Evolutionary conservation across 1,140 invertebrate species (phyloP).

Genomic region (Drosophila sechellia): DNA sequence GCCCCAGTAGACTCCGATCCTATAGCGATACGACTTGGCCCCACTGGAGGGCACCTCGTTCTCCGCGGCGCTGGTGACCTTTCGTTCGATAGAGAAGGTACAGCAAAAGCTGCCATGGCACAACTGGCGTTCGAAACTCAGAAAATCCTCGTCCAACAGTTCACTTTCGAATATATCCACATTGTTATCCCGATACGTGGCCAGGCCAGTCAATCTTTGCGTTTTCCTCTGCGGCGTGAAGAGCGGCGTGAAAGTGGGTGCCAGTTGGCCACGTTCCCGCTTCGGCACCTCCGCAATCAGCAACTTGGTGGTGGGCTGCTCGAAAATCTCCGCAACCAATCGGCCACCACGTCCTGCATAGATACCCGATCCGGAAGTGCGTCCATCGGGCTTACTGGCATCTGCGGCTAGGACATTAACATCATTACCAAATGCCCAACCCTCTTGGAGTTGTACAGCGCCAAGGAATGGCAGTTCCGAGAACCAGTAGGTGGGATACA

Average conservation of each 20-base stretch:
- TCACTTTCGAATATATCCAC: constrained; percentile 62
- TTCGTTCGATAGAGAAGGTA: constrained; percentile 27
- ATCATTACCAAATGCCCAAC: constrained; percentile 85
- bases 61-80: not conserved
- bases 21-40: constrained; percentile 72
- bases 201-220: constrained; percentile 41
- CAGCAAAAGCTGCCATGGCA: constrained; percentile 68
- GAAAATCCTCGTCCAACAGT: constrained; percentile 40
- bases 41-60: not conserved
- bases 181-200: constrained; percentile 65
- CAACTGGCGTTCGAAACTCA: constrained; percentile 2
- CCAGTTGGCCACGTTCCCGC: constrained; percentile 70
- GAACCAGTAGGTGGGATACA: constrained; percentile 91
- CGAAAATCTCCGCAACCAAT: constrained; percentile 55
- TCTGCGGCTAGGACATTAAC: constrained; percentile 86
- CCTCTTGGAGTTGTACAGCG: constrained; percentile 85
- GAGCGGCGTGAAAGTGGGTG: constrained; percentile 1
- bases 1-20: constrained; percentile 82
- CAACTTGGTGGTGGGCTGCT: constrained; percentile 59
- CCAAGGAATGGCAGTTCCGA: constrained; percentile 89
- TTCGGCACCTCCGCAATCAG: constrained; percentile 72
- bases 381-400: constrained; percentile 71
- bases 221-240: constrained; percentile 46
- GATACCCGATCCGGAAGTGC: constrained; percentile 84
- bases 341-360: constrained; percentile 83